A percentile compares a stretch with the other conserved stretches of the same genome.
Conservation (phyloP, 2,113 vertebrate species). For the Pithys albifrons region DNA sequence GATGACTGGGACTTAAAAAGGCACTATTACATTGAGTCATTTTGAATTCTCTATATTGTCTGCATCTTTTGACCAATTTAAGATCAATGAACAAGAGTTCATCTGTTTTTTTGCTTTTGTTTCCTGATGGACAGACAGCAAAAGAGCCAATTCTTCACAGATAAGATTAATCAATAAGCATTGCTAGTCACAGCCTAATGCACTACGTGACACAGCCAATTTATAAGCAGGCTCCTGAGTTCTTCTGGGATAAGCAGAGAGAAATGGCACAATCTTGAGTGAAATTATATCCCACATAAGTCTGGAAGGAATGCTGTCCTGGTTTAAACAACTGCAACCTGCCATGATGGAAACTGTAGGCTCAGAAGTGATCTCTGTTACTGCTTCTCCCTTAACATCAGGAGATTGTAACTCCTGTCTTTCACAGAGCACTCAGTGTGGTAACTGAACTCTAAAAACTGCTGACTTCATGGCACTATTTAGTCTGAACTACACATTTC, state of each 20-base stretch:
- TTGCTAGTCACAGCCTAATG: neutral
- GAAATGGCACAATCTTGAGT: neutral
- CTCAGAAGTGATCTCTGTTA: neutral
- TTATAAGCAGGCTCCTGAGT: neutral
- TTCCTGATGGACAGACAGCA: slow-evolving; percentile 18
- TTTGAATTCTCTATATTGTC: neutral
- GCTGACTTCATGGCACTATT: neutral
- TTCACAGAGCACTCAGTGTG: neutral
- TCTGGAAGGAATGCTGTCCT: neutral
- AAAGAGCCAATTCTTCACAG: neutral
- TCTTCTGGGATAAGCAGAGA: neutral
- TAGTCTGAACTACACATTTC: neutral
- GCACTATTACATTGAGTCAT: neutral
- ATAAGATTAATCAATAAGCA: neutral
- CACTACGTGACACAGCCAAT: rapidly evolving
- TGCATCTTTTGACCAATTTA: neutral
- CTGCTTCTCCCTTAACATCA: neutral
- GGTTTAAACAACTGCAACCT: neutral
- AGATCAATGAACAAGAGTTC: neutral
- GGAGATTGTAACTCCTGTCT: neutral
- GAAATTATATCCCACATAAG: neutral
- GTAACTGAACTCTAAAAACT: neutral
- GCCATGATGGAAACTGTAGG: neutral
- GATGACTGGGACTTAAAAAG: neutral
- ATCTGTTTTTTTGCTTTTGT: neutral